These are phyloP conservation scores for Pterocles gutturalis DNA, from an alignment of 2,113 vertebrate species.

Conservation along the genomic window DNA sequence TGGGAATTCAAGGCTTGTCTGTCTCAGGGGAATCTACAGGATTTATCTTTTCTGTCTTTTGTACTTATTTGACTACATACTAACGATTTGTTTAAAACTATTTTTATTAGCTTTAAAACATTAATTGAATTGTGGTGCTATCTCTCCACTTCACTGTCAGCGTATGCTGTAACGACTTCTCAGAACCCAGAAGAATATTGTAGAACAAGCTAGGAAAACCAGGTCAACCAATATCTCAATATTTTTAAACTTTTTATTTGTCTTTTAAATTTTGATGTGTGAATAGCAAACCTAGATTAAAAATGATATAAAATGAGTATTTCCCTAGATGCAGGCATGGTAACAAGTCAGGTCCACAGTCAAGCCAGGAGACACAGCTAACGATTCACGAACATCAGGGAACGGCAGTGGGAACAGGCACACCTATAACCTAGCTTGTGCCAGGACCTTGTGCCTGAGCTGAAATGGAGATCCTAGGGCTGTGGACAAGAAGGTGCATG, in stretches of 20 bases:
- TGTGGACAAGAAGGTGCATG: background rate
- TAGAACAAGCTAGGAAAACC: background rate
- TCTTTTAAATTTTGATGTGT: background rate
- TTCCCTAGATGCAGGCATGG: background rate
- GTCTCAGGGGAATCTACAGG: background rate
- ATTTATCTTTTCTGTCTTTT: constrained; percentile 22
- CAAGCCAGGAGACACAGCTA: background rate
- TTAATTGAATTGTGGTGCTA: background rate
- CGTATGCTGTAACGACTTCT: background rate
- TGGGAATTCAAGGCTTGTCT: constrained; percentile 15
- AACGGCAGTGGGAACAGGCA: background rate
- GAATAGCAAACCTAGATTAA: background rate
- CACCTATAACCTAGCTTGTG: background rate
- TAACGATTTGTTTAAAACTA: background rate
- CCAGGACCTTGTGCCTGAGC: background rate
- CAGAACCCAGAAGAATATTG: background rate
- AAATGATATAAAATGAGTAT: background rate
- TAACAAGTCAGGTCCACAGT: background rate
- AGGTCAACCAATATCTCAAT: background rate
- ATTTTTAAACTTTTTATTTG: background rate
- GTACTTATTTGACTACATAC: background rate
- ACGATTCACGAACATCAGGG: background rate
- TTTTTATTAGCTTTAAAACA: constrained; percentile 1
- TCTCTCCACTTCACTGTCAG: background rate
- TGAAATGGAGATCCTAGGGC: background rate